Percentiles rank a stretch among this genome's conserved stretches.
These are phyloP conservation scores for Merluccius polli DNA, from an alignment of 2,797 vertebrate genomes.

Conservation along the genomic window DNA sequence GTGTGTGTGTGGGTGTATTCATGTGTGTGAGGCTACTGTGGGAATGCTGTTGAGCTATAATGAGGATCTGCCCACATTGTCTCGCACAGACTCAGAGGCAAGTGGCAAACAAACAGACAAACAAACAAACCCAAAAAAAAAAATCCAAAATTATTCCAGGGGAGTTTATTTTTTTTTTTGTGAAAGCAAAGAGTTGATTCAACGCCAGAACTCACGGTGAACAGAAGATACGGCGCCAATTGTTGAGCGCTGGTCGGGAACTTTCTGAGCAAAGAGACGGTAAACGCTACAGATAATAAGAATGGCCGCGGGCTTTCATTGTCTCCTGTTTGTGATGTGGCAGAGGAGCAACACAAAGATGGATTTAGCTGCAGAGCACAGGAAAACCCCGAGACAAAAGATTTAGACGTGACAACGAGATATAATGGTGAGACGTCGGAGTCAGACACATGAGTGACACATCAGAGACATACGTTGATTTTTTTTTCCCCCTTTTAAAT, in stretches of 20 bases:
- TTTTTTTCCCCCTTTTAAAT: too few relatives aligned
- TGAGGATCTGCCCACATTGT: slow-evolving; percentile 8
- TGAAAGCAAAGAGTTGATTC: not conserved
- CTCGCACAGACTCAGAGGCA: not conserved
- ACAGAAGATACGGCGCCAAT: not conserved
- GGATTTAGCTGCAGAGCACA: not conserved
- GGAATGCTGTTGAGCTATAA: slow-evolving; percentile 2
- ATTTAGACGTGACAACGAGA: not conserved
- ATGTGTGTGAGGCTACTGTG: slow-evolving; percentile 4
- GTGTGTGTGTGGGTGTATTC: not conserved
- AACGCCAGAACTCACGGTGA: not conserved
- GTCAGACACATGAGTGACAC: not conserved
- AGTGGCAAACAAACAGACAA: slow-evolving; percentile 5
- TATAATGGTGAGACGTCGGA: too few relatives aligned
- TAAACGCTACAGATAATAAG: not conserved
- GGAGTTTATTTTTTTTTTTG: not conserved
- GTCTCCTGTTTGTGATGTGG: not conserved
- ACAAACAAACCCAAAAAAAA: slow-evolving; percentile 4
- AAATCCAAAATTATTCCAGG: not conserved
- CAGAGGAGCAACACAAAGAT: not conserved
- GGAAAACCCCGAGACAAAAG: not conserved
- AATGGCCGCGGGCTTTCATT: not conserved
- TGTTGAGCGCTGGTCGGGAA: not conserved
- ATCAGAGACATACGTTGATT: too few relatives aligned
- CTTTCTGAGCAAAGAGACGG: not conserved